Evolutionary conservation across 2,888 invertebrate genomes (phyloP).

Genomic region (Lordiphosa andalusiaca): DNA sequence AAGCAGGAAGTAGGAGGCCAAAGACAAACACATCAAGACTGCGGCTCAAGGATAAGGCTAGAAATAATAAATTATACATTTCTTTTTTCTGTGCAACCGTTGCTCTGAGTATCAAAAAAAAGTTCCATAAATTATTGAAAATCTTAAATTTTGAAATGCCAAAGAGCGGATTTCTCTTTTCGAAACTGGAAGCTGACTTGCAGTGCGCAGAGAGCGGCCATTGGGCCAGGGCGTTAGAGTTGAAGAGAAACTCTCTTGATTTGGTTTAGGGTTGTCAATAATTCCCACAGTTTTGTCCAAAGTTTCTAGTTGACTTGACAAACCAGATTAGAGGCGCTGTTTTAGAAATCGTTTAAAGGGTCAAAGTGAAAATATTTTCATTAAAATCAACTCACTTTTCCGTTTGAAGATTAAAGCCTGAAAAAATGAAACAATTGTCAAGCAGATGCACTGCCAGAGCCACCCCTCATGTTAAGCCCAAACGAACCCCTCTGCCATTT

Average conservation of each 20-base stretch:
- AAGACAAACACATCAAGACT: constrained; percentile 52
- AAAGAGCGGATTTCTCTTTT: too few relatives aligned
- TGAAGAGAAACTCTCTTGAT: constrained; percentile 1
- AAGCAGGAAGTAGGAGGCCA: constrained; percentile 19
- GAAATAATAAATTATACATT: constrained; percentile 69
- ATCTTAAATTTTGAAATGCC: background rate
- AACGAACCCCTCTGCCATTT: constrained; percentile 25
- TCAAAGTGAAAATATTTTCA: constrained; percentile 9
- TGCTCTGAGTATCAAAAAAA: constrained; percentile 4
- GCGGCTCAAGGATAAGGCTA: constrained; percentile 73
- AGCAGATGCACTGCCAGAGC: constrained; percentile 29
- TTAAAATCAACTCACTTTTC: background rate
- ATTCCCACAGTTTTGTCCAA: constrained; percentile 11
- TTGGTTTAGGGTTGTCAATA: constrained; percentile 18
- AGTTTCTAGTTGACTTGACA: constrained; percentile 36
- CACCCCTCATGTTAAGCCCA: constrained; percentile 36
- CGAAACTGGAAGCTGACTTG: too few relatives aligned
- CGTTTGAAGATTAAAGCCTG: constrained; percentile 12
- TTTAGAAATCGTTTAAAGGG: constrained; percentile 39
- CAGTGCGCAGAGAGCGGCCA: too few relatives aligned
- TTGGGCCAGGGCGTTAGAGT: constrained; percentile 2
- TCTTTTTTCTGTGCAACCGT: constrained; percentile 51
- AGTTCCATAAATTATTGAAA: background rate
- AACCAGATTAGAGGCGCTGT: constrained; percentile 70
- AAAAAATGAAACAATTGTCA: constrained; percentile 43